Percentiles rank a stretch among this genome's conserved stretches.
phyloP scores from a whole-genome alignment of 2,888 invertebrate genomes.

The Tenodera sinensis region DNA sequence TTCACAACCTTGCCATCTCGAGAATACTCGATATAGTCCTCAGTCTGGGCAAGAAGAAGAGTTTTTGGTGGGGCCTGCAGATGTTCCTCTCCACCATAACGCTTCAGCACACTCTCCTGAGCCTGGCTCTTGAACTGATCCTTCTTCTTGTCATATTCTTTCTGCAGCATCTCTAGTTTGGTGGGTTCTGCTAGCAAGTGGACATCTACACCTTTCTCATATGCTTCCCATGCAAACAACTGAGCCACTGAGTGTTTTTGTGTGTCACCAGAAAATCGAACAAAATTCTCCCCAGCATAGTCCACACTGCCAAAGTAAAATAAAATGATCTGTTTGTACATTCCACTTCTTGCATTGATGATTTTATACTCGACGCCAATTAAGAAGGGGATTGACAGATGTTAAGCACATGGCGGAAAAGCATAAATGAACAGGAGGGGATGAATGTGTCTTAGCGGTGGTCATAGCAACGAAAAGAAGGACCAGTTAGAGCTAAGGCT shows the following conservation, averaged over 20 bases:
- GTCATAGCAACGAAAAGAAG: no score
- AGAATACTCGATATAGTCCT: conserved; percentile 93
- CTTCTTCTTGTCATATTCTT: conserved; percentile 86
- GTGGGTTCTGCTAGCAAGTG: conserved; percentile 97
- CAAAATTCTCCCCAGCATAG: conserved; percentile 96
- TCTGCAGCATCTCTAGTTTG: conserved; percentile 85
- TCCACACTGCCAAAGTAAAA: conserved; percentile 50
- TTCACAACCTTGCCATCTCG: conserved; percentile 77
- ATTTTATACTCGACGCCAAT: no score
- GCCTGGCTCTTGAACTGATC: conserved; percentile 85
- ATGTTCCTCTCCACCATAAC: conserved; percentile 94
- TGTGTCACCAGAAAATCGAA: conserved; percentile 92
- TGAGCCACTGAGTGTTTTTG: conserved; percentile 85
- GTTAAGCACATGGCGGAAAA: no score
- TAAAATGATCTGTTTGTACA: no score
- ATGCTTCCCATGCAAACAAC: conserved; percentile 96
- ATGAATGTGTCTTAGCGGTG: no score
- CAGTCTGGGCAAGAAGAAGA: conserved; percentile 89
- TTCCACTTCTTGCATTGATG: not conserved
- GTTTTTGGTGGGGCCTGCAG: conserved; percentile 82
- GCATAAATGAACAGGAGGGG: no score
- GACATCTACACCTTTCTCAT: conserved; percentile 88
- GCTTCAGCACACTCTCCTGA: conserved; percentile 73
- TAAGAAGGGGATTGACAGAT: no score
- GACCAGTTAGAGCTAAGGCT: no score